Base-by-base conservation (phyloP, 1,140 invertebrate genomes). In the Aethina tumida region DNA sequence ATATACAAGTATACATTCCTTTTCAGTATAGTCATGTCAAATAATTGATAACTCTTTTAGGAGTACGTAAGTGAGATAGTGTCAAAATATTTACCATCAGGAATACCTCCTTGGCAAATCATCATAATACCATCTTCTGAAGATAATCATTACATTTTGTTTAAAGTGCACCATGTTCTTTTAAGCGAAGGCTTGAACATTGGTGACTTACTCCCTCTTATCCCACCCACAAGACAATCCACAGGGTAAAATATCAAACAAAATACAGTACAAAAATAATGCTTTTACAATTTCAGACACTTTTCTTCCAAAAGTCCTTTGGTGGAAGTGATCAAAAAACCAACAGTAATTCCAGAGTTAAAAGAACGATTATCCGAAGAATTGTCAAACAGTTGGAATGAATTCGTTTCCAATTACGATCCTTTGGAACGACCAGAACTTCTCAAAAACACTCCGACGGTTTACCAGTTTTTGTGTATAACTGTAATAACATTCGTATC, bases 71-170 rank as follows among this genome's bases (percentile, higher is more conserved):
- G 79, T 47, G 81, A 84, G 19, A 68, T 81, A 9, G 74, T 84
- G n/a, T 75, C 77, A 3, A 85, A 84, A 60, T 81, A 79, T 49
- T 69, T 86, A 17, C 73, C 79, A 3, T 59, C 58, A 3, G 71
- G 74, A 24, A 60, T 74, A 18, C 75, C 84, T 1, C 83, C 83
- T 1, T 88, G 84, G 84, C 83, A 87, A 53, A 73, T 85, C n/a
- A 74, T 78, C 15, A 61, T 85, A 1, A 80, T 86, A 44, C 80
- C 78, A 9, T 69, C 63, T 43, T 57, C 64, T 1, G 71, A 75
- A 30, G 70, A 78, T 29, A 69, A 70, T 35, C 82, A 79, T 49
- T 79, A 79, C 46, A 70, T 84, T n/a, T 50, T 88, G 5, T 66
- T 85, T 2, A 68, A 83, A 35, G 70, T 83, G 0, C 84, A 88